phyloP scores from a whole-genome alignment of 2,797 vertebrate species.

The Amazona finschi region DNA sequence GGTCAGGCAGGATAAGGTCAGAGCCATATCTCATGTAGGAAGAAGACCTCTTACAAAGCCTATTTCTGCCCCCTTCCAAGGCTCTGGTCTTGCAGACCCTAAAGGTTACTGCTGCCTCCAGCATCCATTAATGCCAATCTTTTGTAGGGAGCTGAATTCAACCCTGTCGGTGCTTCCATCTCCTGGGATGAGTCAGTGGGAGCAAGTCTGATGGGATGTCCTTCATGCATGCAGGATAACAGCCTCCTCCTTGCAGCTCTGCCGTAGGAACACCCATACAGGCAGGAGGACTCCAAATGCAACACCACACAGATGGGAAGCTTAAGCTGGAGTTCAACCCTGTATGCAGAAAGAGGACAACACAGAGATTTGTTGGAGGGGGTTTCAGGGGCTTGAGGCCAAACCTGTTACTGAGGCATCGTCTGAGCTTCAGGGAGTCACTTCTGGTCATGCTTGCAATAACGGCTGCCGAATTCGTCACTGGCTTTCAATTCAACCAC shows the following conservation, averaged over 20 bases:
- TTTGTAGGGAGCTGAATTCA: background rate
- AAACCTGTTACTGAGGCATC: background rate
- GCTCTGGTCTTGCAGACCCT: background rate
- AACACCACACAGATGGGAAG: background rate
- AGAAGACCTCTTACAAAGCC: background rate
- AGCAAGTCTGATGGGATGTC: background rate
- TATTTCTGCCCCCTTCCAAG: background rate
- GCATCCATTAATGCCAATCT: background rate
- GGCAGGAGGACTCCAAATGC: background rate
- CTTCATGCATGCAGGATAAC: rapidly evolving
- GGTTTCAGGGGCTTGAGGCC: background rate
- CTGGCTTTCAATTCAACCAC: background rate
- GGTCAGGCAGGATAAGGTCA: background rate
- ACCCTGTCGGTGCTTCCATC: background rate
- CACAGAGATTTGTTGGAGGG: background rate
- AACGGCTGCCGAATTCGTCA: background rate
- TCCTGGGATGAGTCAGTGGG: background rate
- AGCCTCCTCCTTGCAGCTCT: background rate
- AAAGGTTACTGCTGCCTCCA: background rate
- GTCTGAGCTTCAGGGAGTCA: background rate
- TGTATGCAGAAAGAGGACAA: background rate
- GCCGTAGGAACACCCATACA: background rate
- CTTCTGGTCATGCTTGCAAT: background rate
- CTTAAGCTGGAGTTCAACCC: background rate
- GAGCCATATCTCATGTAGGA: rapidly evolving